Conservation (phyloP, 2,113 vertebrate genomes). For the Glareola pratincola region DNA sequence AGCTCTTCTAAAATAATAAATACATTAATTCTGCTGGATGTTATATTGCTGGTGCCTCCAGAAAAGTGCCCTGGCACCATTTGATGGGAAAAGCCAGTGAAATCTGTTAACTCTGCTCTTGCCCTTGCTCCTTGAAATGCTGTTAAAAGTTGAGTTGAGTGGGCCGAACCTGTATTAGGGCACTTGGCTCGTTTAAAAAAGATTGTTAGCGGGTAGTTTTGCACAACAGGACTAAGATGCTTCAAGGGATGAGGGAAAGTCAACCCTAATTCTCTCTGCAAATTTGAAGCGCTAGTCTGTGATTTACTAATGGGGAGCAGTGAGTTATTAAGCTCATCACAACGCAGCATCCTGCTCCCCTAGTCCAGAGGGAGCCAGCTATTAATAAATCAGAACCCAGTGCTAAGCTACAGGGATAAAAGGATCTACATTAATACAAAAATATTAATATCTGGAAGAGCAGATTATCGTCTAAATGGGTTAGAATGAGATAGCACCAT, state of each 20-base stretch:
- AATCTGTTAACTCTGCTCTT: not conserved
- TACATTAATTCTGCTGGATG: slow-evolving; percentile 12
- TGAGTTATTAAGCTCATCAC: slow-evolving; percentile 18
- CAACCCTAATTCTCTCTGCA: not conserved
- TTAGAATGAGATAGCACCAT: slow-evolving; percentile 19
- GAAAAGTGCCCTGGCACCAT: not conserved
- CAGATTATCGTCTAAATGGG: slow-evolving; percentile 25
- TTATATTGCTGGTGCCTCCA: not conserved
- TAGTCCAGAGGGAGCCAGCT: slow-evolving; percentile 19
- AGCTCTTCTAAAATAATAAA: slow-evolving; percentile 66
- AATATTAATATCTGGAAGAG: slow-evolving; percentile 26
- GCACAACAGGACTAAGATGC: not conserved
- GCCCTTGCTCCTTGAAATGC: not conserved
- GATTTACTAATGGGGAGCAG: slow-evolving; percentile 40
- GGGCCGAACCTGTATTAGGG: not conserved
- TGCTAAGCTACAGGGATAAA: slow-evolving; percentile 17
- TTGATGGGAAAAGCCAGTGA: not conserved
- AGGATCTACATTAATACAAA: slow-evolving; percentile 41
- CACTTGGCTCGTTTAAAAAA: not conserved
- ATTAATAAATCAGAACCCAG: slow-evolving; percentile 52
- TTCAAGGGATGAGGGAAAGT: not conserved
- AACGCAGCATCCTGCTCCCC: not conserved
- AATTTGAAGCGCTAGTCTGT: not conserved
- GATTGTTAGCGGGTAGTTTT: not conserved
- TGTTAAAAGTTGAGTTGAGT: not conserved